Evolutionary conservation across 2,113 vertebrate species (phyloP).

Genomic region (Gambusia holbrooki): DNA sequence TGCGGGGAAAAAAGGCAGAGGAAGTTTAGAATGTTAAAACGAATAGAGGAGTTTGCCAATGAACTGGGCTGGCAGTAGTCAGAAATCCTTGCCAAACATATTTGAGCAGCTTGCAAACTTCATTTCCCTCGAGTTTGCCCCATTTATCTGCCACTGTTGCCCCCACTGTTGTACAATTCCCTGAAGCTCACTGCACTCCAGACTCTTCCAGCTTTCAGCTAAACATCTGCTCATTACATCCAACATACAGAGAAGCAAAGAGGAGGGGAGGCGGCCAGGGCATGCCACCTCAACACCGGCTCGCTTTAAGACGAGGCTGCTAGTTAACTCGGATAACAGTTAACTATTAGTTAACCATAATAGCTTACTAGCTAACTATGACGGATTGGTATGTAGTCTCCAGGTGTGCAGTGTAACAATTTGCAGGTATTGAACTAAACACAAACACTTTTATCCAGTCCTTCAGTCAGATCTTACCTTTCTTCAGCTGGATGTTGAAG

Average conservation of each 20-base stretch:
- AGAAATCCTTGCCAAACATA: slow-evolving; percentile 44
- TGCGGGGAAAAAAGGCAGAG: background rate
- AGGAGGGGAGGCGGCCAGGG: background rate
- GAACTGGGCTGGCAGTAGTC: slow-evolving; percentile 4
- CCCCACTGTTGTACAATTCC: slow-evolving; percentile 43
- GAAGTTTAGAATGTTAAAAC: slow-evolving; percentile 21
- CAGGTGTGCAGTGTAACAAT: background rate
- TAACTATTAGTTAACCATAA: too few species aligned
- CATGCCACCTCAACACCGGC: background rate
- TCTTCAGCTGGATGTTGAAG: slow-evolving; percentile 90
- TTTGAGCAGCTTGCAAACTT: slow-evolving; percentile 55
- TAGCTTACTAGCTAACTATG: too few species aligned
- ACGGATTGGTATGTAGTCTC: too few species aligned
- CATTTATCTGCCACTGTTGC: slow-evolving; percentile 39
- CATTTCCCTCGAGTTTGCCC: slow-evolving; percentile 38
- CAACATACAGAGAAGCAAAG: background rate
- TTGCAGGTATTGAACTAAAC: background rate
- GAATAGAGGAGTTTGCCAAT: background rate
- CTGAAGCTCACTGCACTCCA: slow-evolving; percentile 31
- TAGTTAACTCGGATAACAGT: background rate
- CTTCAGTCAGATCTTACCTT: slow-evolving; percentile 80
- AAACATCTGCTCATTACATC: slow-evolving; percentile 50
- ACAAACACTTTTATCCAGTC: background rate
- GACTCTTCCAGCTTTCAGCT: slow-evolving; percentile 36
- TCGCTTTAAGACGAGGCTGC: slow-evolving; percentile 31